Base-by-base conservation (phyloP, 2,113 vertebrate species). In the Naja naja region DNA sequence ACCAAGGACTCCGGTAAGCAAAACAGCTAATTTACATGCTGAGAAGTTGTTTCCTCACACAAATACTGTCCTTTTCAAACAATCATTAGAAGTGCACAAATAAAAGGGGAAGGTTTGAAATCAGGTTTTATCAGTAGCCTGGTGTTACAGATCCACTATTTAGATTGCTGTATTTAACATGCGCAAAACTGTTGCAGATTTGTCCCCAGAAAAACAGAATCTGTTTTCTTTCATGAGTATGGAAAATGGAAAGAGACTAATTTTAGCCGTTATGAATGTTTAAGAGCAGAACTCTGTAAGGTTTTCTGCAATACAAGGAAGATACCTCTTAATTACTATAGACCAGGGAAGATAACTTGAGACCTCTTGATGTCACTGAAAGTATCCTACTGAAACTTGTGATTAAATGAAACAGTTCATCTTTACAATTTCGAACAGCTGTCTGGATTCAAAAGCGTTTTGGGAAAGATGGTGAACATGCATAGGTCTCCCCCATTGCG, bases 1-100 rank as follows among this genome's bases (percentile, higher is more conserved):
- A 22, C 22, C 23, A 64, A 89, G 87, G 90, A 91, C n/a, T 85
- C 89, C 25, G 45, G 74, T 81, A 91, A 91, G 90, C 90, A 93
- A 93, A 93, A 91, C 93, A 93, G 87, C 90, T 89, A 53, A 91
- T 91, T 91, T 93, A 74, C 55, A 93, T 91, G 64, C 69, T 53
- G 52, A 89, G 87, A 85, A 89, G 64, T 55, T 89, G 69, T 89
- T 89, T 91, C 90, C 87, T 86, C 87, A 86, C 8, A 85, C 69
- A 93, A 93, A 89, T 39, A 25, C n/a, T 60, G 43, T 86, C 90
- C 55, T 93, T 93, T 89, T 34, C 34, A 43, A 86, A 45, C 60
- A 52, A 43, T 47, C 87, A 60, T 53, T 49, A 69, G 20, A 86
- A 89, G 27, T 87, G 18, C 69, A 56, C 34, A 55, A 90, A 88